Evolutionary conservation across 1,140 invertebrate genomes (phyloP).

Genomic region (Drosophila leontia): DNA sequence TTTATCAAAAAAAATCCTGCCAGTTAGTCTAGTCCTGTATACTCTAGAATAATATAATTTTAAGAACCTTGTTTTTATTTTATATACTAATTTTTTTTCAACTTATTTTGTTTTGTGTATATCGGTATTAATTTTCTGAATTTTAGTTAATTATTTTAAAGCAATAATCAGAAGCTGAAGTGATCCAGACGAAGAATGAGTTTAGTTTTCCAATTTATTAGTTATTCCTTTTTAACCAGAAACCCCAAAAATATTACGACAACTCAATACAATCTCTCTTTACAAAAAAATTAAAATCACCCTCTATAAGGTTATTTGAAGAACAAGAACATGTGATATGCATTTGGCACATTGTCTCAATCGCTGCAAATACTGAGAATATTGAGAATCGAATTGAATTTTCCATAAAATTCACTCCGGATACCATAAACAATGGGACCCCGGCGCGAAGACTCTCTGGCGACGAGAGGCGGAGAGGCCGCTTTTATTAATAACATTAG

Average conservation of each 20-base stretch:
- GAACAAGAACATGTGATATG: slow-evolving; percentile 16
- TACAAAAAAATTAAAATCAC: not conserved
- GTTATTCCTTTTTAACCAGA: no score
- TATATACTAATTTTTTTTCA: no score
- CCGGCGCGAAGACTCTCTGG: slow-evolving; percentile 16
- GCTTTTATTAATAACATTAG: slow-evolving; percentile 52
- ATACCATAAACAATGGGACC: slow-evolving; percentile 26
- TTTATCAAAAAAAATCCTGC: not conserved
- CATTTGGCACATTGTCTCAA: slow-evolving; percentile 24
- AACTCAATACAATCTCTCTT: not conserved
- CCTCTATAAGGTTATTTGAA: not conserved
- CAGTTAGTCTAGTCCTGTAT: not conserved
- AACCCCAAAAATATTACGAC: not conserved
- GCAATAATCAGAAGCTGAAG: no score
- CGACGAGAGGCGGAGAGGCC: slow-evolving; percentile 5
- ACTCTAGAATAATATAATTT: not conserved
- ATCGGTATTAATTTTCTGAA: no score
- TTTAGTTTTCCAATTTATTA: not conserved
- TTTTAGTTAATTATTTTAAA: no score
- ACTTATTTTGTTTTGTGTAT: no score
- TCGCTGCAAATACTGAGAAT: not conserved
- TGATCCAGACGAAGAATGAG: no score
- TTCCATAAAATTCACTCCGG: slow-evolving; percentile 27
- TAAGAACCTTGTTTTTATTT: no score
- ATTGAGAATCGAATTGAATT: slow-evolving; percentile 18